A percentile compares a stretch with the other conserved stretches of the same genome.
phyloP scores from a whole-genome alignment of 2,888 invertebrate genomes.

The Macrosiphum euphorbiae region DNA sequence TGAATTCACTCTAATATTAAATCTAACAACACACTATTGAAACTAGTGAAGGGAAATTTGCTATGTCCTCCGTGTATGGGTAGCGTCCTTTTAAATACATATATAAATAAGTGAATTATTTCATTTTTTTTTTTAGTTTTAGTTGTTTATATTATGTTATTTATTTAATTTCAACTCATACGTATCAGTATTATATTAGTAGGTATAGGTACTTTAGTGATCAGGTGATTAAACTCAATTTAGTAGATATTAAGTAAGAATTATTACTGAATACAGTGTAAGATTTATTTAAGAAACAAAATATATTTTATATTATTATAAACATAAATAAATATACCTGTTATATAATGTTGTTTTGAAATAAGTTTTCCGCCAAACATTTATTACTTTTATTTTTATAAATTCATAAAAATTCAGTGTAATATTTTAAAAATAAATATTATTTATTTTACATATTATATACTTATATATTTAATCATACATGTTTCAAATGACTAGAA shows the following conservation, averaged over 20 bases:
- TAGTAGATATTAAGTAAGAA: not conserved
- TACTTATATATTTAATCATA: not conserved
- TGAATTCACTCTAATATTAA: no score
- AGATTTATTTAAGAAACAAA: not conserved
- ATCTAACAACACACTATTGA: no score
- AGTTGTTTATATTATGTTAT: not conserved
- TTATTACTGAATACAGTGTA: not conserved
- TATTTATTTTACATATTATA: not conserved
- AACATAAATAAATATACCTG: not conserved
- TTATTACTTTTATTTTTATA: not conserved
- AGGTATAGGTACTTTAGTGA: not conserved
- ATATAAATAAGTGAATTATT: not conserved
- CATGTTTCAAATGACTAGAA: not conserved
- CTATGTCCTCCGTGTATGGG: no score
- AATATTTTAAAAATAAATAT: not conserved
- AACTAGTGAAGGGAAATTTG: no score
- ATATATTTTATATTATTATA: not conserved
- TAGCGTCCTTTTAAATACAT: no score
- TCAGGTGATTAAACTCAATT: not conserved
- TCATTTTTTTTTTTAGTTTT: not conserved
- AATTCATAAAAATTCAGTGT: not conserved
- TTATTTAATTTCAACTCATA: not conserved
- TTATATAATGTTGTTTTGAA: not conserved
- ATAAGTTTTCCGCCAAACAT: not conserved
- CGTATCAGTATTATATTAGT: not conserved